Percentiles rank a stretch among this genome's conserved stretches.
Evolutionary conservation across 2,113 vertebrate genomes (phyloP).

Genomic region (Rhinichthys klamathensis): DNA sequence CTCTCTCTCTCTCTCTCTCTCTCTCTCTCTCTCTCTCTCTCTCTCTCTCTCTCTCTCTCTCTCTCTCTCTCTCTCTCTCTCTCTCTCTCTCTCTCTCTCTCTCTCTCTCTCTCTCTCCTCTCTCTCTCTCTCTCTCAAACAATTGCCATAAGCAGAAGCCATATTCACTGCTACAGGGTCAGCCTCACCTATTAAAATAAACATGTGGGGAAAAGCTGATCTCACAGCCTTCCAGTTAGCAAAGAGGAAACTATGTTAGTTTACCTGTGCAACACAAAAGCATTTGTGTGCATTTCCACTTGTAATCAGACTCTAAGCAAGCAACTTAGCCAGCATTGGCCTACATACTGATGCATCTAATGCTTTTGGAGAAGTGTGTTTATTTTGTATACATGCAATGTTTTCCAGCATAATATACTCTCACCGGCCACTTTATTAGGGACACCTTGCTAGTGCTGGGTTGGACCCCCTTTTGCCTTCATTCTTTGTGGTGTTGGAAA

Average conservation of each 20-base stretch:
- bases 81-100: slow-evolving; percentile 6
- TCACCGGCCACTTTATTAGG: too few species aligned
- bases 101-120: not conserved
- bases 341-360: not conserved
- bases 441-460: too few species aligned
- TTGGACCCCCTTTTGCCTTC: too few species aligned
- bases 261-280: not conserved
- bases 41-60: slow-evolving; percentile 4
- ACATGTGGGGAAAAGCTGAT: slow-evolving; percentile 33
- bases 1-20: slow-evolving; percentile 6
- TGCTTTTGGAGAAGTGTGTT: not conserved
- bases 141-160: slow-evolving; percentile 32
- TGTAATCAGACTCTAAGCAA: not conserved
- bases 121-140: slow-evolving; percentile 9
- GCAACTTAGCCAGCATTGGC: not conserved
- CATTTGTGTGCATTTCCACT: not conserved
- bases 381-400: not conserved
- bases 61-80: slow-evolving; percentile 15
- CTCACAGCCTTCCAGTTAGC: slow-evolving; percentile 4
- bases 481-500: too few species aligned
- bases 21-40: not conserved
- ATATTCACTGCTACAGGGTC: slow-evolving; percentile 43
- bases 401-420: not conserved
- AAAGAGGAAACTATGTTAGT: slow-evolving; percentile 12
- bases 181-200: slow-evolving; percentile 38